Conservation (phyloP, 2,113 vertebrate genomes). For the Cheirogaleus medius region DNA sequence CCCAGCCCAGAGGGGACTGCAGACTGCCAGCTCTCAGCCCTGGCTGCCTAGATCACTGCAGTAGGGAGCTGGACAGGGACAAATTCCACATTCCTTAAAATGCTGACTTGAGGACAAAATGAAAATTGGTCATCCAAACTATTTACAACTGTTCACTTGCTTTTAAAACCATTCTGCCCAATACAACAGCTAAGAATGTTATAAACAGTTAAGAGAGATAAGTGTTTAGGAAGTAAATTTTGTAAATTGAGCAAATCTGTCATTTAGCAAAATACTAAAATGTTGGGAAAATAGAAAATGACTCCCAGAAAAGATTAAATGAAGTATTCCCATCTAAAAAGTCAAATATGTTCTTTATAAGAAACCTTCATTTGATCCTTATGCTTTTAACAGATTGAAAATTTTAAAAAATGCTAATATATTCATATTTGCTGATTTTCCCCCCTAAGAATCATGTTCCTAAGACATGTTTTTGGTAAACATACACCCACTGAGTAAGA, state of each 20-base stretch:
- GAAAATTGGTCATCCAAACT: not conserved
- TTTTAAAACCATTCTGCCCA: not conserved
- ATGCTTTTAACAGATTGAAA: constrained; percentile 14
- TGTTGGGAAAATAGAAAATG: not conserved
- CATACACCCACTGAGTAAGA: not conserved
- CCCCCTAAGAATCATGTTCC: not conserved
- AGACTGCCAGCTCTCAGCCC: not conserved
- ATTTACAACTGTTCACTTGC: not conserved
- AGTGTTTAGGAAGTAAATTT: not conserved
- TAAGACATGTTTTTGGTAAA: not conserved
- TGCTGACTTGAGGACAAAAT: not conserved
- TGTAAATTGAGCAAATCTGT: not conserved
- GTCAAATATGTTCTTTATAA: not conserved
- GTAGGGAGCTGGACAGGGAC: not conserved
- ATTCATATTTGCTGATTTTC: not conserved
- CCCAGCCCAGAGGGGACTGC: accelerated
- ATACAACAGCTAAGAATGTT: not conserved
- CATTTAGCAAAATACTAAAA: not conserved
- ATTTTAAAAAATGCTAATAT: constrained; percentile 18
- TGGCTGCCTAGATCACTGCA: too few species aligned
- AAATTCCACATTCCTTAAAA: not conserved
- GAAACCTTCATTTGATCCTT: not conserved
- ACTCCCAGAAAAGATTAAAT: not conserved
- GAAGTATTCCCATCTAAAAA: not conserved
- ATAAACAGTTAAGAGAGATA: not conserved